A percentile compares a stretch with the other conserved stretches of the same genome.
Evolutionary conservation across 2,113 vertebrate genomes (phyloP).

Genomic region (Castor canadensis): DNA sequence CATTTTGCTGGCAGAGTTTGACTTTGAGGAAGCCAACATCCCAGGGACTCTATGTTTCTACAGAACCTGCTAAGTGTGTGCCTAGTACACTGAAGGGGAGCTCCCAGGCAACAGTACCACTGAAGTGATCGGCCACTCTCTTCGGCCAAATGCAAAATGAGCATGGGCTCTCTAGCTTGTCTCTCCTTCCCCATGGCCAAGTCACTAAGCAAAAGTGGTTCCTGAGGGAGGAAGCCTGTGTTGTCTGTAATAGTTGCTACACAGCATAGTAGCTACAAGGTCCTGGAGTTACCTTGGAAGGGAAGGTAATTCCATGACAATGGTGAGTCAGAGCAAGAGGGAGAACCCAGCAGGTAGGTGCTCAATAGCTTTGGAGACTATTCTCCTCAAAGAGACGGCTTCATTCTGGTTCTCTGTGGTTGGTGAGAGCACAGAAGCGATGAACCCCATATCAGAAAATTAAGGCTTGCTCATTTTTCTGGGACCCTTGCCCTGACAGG

Average conservation of each 20-base stretch:
- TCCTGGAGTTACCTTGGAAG: background rate
- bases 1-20: background rate
- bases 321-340: background rate
- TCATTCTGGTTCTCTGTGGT: background rate
- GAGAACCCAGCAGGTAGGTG: background rate
- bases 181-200: background rate
- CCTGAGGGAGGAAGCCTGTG: background rate
- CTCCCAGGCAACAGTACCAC: too few species aligned
- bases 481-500: background rate
- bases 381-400: background rate
- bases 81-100: background rate
- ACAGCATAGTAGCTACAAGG: background rate
- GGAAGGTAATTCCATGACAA: background rate
- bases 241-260: background rate
- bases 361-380: background rate
- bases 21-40: background rate
- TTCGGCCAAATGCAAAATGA: background rate
- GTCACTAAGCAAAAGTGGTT: background rate
- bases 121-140: background rate
- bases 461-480: background rate
- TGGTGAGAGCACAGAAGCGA: background rate
- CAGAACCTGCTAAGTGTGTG: rapidly evolving
- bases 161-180: background rate
- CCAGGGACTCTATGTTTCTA: background rate
- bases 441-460: background rate